These are phyloP conservation scores for Panagrolaimus sp. DNA, from an alignment of 1,140 invertebrate genomes.

Conservation along the genomic window DNA sequence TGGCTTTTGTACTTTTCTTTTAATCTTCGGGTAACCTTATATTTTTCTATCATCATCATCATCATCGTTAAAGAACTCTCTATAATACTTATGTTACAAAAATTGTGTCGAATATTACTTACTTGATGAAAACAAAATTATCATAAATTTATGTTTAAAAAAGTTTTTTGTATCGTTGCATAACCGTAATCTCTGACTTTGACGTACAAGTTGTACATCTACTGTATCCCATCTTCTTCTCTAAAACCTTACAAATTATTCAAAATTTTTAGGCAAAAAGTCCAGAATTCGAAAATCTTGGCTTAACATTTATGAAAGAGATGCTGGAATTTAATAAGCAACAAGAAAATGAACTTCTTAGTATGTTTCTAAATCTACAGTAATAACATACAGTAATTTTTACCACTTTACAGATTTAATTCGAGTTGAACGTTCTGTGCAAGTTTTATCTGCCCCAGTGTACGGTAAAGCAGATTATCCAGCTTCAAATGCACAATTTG, in stretches of 20 bases:
- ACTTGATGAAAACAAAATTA: too few species aligned
- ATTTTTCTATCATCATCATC: constrained; percentile 3
- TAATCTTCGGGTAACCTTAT: not conserved
- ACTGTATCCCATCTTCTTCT: not conserved
- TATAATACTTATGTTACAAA: too few species aligned
- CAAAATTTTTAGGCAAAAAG: constrained; percentile 72
- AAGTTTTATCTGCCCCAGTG: constrained; percentile 36
- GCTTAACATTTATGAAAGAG: constrained; percentile 89
- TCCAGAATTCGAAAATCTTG: constrained; percentile 79
- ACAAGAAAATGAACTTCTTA: constrained; percentile 23
- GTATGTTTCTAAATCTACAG: not conserved
- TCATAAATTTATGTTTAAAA: too few species aligned
- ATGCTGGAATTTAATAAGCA: constrained; percentile 71
- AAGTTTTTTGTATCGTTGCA: too few species aligned
- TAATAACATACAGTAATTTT: constrained; percentile 6
- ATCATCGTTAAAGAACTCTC: not conserved
- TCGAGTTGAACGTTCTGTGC: constrained; percentile 32
- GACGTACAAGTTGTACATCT: too few species aligned
- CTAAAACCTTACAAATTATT: not conserved
- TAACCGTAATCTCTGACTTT: too few species aligned
- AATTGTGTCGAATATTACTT: not conserved
- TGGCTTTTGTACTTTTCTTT: constrained; percentile 9
- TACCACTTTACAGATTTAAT: constrained; percentile 19
- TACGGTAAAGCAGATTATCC: constrained; percentile 63
- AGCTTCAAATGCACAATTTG: constrained; percentile 87